Conservation (phyloP, 2,888 invertebrate genomes). For the Pogonocherus hispidulus region DNA sequence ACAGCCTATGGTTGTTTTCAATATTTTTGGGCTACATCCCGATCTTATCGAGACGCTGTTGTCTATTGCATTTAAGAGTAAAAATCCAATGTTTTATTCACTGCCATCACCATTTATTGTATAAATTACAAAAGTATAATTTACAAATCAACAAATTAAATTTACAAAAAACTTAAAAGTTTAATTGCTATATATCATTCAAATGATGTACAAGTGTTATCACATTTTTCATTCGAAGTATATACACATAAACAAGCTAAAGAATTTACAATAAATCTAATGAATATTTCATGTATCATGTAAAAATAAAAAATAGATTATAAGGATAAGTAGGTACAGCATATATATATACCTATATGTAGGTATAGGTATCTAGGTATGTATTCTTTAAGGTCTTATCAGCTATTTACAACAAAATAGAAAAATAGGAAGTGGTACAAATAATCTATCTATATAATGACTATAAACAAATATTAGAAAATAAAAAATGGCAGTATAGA, state of each 20-base stretch:
- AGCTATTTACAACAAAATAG: too few relatives aligned
- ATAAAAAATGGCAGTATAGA: not conserved
- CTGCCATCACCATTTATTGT: not conserved
- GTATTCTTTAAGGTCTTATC: too few relatives aligned
- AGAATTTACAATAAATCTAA: not conserved
- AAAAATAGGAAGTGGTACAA: not conserved
- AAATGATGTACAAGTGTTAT: slow-evolving; percentile 6
- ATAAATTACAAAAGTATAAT: slow-evolving; percentile 6
- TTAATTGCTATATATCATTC: not conserved
- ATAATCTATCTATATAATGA: not conserved
- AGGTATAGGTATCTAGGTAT: too few relatives aligned
- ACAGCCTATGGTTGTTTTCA: too few relatives aligned
- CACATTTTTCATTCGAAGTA: slow-evolving; percentile 6
- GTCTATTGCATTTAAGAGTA: too few relatives aligned
- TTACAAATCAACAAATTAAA: slow-evolving; percentile 3
- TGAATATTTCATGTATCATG: not conserved
- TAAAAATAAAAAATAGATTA: not conserved
- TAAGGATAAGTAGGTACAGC: not conserved
- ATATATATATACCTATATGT: too few relatives aligned
- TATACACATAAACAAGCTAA: slow-evolving; percentile 3
- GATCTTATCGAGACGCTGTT: too few relatives aligned
- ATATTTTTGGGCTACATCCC: too few relatives aligned
- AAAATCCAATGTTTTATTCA: too few relatives aligned
- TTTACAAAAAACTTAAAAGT: slow-evolving; percentile 1
- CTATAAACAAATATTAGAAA: not conserved